These are phyloP conservation scores for Montipora sp. DNA, from an alignment of 64 coral and sea anemone species.

Conservation along the genomic window DNA sequence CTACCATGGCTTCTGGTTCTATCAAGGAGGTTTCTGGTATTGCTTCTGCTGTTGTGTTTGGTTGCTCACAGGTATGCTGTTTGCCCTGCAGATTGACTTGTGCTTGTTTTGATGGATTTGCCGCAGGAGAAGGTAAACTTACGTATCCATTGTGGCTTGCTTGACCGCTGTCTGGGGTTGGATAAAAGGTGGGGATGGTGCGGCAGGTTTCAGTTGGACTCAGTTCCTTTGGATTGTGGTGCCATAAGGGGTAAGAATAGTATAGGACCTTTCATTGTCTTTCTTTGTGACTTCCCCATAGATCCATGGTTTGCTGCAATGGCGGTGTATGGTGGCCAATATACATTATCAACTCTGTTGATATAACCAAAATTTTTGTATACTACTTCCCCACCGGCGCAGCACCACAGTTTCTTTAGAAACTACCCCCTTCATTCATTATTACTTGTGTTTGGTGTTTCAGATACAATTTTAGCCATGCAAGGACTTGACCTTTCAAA, in stretches of 20 bases:
- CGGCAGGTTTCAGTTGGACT: conserved; percentile 21
- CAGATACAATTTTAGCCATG: background rate
- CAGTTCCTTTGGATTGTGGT: conserved; percentile 13
- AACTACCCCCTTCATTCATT: background rate
- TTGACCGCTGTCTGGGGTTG: too few species aligned
- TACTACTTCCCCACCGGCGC: too few species aligned
- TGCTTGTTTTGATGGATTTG: conserved; percentile 2
- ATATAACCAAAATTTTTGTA: too few species aligned
- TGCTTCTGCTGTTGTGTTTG: background rate
- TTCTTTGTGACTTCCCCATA: conserved; percentile 58
- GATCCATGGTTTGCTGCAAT: conserved; percentile 43
- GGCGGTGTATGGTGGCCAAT: conserved; percentile 6
- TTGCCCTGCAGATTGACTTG: background rate
- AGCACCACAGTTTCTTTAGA: background rate
- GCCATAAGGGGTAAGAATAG: background rate
- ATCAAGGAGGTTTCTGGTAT: background rate
- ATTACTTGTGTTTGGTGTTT: conserved; percentile 12
- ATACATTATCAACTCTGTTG: background rate
- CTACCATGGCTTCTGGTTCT: background rate
- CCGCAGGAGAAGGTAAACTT: background rate
- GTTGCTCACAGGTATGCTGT: background rate
- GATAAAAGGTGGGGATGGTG: background rate
- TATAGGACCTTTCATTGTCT: conserved; percentile 21
- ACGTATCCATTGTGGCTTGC: too few species aligned
- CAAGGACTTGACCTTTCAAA: too few species aligned